These are phyloP conservation scores for Phasia obesa DNA, from an alignment of 2,888 invertebrate species.

Conservation along the genomic window DNA sequence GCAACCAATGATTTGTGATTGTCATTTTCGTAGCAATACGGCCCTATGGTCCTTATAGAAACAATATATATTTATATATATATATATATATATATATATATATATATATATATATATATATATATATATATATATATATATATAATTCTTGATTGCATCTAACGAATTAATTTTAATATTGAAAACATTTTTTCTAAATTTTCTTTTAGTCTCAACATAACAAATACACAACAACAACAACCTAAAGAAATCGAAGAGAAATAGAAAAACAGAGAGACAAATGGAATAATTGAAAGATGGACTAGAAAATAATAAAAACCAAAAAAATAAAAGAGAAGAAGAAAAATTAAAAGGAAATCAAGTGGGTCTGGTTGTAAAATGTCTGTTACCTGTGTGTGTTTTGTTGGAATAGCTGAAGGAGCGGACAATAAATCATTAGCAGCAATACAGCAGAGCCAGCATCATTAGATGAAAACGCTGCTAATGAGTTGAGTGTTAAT, in stretches of 20 bases:
- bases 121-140: no score
- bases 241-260: constrained; percentile 31
- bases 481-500: constrained; percentile 48
- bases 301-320: constrained; percentile 37
- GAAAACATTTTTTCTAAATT: background rate
- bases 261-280: constrained; percentile 20
- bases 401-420: constrained; percentile 33
- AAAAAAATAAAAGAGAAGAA: constrained; percentile 4
- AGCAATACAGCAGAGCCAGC: constrained; percentile 5
- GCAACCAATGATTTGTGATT: no score
- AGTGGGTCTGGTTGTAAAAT: constrained; percentile 48
- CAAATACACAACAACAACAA: constrained; percentile 33
- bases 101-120: no score
- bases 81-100: no score
- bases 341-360: constrained; percentile 41
- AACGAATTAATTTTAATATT: constrained; percentile 29
- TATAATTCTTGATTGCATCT: background rate
- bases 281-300: constrained; percentile 50
- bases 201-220: constrained; percentile 43
- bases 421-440: background rate
- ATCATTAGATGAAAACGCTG: background rate
- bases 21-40: no score
- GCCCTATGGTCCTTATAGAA: no score
- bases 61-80: no score
- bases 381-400: constrained; percentile 62